phyloP scores from a whole-genome alignment of 2,888 invertebrate species.

The Blera fallax region DNA sequence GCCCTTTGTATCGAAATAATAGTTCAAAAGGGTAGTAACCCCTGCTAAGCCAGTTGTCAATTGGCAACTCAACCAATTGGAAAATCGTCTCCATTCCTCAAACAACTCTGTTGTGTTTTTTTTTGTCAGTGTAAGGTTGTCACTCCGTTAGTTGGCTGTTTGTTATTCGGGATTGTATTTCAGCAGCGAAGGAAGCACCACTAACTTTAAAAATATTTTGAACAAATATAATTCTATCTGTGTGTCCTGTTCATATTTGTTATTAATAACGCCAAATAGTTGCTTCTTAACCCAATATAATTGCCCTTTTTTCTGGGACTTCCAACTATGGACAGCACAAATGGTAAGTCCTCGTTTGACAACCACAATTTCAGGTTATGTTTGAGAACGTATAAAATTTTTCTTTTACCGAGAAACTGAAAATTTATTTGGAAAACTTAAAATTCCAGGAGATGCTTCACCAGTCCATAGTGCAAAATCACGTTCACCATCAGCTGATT shows the following conservation, averaged over 20 bases:
- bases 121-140: background rate
- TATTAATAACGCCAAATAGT: background rate
- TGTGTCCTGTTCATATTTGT: too few species aligned
- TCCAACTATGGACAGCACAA: slow-evolving; percentile 55
- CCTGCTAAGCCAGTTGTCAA: too few species aligned
- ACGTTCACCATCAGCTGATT: slow-evolving; percentile 61
- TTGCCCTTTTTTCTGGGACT: slow-evolving; percentile 23
- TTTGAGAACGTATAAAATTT: background rate
- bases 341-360: slow-evolving; percentile 39
- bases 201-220: background rate
- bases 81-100: background rate
- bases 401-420: background rate
- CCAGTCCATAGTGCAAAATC: slow-evolving; percentile 44
- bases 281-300: background rate
- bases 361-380: slow-evolving; percentile 50
- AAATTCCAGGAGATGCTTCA: slow-evolving; percentile 25
- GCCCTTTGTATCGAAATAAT: too few species aligned
- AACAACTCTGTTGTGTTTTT: background rate
- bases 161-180: slow-evolving; percentile 16
- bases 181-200: background rate
- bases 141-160: background rate
- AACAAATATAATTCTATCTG: too few species aligned
- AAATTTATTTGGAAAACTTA: background rate
- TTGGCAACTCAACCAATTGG: background rate
- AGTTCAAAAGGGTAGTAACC: too few species aligned